These are phyloP conservation scores for Sphyrna mokarran DNA, from an alignment of 2,113 vertebrate genomes.

Conservation along the genomic window DNA sequence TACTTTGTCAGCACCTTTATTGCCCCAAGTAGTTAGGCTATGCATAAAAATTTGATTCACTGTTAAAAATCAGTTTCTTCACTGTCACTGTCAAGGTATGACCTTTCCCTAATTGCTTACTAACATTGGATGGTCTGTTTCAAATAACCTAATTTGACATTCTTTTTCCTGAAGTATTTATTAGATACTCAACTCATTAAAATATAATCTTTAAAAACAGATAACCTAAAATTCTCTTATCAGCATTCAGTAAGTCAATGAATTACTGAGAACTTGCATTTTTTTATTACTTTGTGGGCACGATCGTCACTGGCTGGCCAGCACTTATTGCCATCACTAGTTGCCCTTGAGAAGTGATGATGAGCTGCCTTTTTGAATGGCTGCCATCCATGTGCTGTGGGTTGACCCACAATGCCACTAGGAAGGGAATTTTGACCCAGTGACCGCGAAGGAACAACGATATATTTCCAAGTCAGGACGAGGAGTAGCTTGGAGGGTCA, in stretches of 20 bases:
- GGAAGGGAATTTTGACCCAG: no score
- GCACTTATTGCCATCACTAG: no score
- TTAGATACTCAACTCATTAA: not conserved
- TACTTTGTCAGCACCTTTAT: not conserved
- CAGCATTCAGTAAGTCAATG: not conserved
- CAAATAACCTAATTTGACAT: not conserved
- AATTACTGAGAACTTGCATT: not conserved
- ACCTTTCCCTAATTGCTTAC: not conserved
- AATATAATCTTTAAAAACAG: not conserved
- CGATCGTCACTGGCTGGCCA: no score
- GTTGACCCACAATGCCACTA: no score
- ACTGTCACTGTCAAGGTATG: not conserved
- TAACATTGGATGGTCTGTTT: not conserved
- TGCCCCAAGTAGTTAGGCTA: not conserved
- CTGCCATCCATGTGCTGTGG: no score
- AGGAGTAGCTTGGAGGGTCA: no score
- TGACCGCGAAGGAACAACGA: no score
- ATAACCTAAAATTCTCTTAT: not conserved
- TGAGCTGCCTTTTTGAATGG: no score
- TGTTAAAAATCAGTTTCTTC: not conserved
- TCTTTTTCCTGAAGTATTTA: not conserved
- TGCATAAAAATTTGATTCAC: not conserved
- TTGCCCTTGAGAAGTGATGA: no score
- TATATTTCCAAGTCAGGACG: no score
- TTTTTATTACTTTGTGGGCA: no score